Base-by-base conservation (phyloP, 2,888 invertebrate species). In the Nycteola revayana region DNA sequence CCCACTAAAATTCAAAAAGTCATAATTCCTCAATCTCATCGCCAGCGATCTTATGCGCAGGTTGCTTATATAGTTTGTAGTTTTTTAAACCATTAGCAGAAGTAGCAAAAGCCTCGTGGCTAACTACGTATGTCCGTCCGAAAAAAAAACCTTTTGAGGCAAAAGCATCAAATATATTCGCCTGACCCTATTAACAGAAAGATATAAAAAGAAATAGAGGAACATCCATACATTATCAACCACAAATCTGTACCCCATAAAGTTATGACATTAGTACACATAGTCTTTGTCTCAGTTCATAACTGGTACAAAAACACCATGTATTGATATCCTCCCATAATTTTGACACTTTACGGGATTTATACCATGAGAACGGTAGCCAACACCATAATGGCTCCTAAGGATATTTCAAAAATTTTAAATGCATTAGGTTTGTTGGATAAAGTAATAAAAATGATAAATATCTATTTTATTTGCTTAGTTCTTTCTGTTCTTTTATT, bases 301-400 rank as follows among this genome's bases (percentile, higher is more conserved):
- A 65, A 52, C 41, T 25, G 21, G 24, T 25, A 26, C 6, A 37
- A 38, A 52, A 55, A 51, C 48, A 46, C 41, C 21, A 34, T 32
- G 40, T 50, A 66, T 68, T 55, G 60, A 60, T 56, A 60, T 25
- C 39, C 39, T 34, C 41, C 53, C 63, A 70, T 72, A 66, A 61
- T 58, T 66, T 51, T 53, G 49, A 44, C 45, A 50, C 52, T 72
- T 71, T 67, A 72, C 64, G 34, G 49, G 50, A 41, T 46, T 44
- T 37, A 23, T 23, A 30, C 42, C 52, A 53, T 58, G 57, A 51
- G 59, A 60, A 70, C 69, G 57, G 71, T 69, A 71, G 72, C 66
- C 14, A 25, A 28, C 30, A 10, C 28, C 29, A 45, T 55, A 42
- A 49, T 47, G 44, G 41, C 18, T 21, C 25, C 39, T 23, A 40